Evolutionary conservation across 2,113 vertebrate species (phyloP).

Genomic region (Rhabdornis inornatus): DNA sequence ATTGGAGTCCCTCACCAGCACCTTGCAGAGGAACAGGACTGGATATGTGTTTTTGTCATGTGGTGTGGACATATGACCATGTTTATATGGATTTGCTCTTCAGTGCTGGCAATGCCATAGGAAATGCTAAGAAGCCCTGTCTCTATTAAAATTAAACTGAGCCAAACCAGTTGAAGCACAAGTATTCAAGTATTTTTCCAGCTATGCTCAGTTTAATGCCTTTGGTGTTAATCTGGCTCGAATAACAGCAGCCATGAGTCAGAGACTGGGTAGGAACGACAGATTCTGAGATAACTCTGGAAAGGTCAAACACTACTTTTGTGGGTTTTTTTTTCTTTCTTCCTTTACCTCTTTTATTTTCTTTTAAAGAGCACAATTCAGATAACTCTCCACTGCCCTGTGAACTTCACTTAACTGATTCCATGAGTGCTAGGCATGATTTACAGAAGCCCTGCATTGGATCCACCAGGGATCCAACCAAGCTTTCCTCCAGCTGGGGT

Average conservation of each 20-base stretch:
- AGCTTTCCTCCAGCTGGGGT: background rate
- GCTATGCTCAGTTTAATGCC: background rate
- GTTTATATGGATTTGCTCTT: background rate
- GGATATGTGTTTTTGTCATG: background rate
- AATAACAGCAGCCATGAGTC: background rate
- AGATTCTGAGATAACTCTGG: background rate
- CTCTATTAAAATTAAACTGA: background rate
- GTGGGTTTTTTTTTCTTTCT: background rate
- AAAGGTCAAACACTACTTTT: background rate
- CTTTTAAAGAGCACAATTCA: background rate
- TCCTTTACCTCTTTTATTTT: background rate
- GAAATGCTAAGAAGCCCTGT: background rate
- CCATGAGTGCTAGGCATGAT: accelerated
- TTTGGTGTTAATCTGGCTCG: background rate
- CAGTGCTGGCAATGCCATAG: background rate
- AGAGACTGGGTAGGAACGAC: background rate
- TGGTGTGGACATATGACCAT: accelerated
- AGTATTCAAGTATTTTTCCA: background rate
- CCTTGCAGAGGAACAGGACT: background rate
- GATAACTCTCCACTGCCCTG: background rate
- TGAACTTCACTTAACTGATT: background rate
- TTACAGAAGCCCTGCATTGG: background rate
- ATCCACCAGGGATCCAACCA: background rate
- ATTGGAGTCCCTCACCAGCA: background rate
- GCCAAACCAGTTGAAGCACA: background rate